Evolutionary conservation across 2,888 invertebrate species (phyloP).

Genomic region (Griposia aprilina): DNA sequence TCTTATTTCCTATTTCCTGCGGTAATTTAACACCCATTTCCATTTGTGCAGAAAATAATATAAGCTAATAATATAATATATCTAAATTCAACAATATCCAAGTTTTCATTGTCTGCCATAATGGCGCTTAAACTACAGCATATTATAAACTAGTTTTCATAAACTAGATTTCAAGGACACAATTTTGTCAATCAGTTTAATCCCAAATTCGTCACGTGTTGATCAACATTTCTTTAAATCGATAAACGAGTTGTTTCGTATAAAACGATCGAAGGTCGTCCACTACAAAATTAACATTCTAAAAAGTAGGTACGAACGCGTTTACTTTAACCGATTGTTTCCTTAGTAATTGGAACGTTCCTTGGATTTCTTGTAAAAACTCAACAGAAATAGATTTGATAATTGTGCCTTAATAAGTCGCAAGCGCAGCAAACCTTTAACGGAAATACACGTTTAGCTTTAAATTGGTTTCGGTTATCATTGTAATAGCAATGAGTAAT

Average conservation of each 20-base stretch:
- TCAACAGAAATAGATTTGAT: conserved; percentile 46
- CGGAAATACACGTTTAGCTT: conserved; percentile 44
- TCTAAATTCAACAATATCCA: neutral
- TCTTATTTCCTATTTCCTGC: conserved; percentile 18
- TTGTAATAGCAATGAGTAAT: conserved; percentile 33
- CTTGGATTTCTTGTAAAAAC: conserved; percentile 36
- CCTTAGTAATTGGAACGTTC: conserved; percentile 46
- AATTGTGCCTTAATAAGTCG: conserved; percentile 45
- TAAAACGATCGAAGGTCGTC: conserved; percentile 65
- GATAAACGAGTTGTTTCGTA: conserved; percentile 15
- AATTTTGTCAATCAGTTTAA: neutral
- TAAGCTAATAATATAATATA: too few relatives aligned
- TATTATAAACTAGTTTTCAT: neutral
- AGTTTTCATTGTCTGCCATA: neutral
- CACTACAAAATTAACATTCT: conserved; percentile 62
- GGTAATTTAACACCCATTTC: neutral
- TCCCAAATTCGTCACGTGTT: neutral
- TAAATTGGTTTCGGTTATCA: conserved; percentile 40
- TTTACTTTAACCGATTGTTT: conserved; percentile 64
- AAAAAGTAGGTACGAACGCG: conserved; percentile 65
- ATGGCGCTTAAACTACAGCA: conserved; percentile 11
- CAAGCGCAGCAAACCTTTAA: conserved; percentile 24
- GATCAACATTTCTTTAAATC: conserved; percentile 34
- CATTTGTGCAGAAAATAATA: neutral
- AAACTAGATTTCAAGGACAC: conserved; percentile 37